Conservation (phyloP, 2,113 vertebrate genomes). For the Lagopus muta region DNA sequence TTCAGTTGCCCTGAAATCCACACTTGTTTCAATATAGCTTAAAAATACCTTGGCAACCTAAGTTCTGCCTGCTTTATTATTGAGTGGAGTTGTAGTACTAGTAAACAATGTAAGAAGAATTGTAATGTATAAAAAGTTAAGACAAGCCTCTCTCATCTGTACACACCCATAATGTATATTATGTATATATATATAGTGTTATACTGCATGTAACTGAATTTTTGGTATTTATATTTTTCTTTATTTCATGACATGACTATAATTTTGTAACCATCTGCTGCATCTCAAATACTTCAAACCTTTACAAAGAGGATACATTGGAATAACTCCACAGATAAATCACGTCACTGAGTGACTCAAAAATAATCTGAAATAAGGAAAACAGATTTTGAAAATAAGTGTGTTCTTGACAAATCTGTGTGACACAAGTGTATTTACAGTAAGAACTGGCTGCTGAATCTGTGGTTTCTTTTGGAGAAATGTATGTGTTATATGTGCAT, state of each 20-base stretch:
- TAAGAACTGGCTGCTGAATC: not conserved
- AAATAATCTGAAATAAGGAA: not conserved
- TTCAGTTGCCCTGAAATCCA: not conserved
- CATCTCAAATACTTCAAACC: not conserved
- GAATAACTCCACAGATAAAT: not conserved
- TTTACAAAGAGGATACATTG: not conserved
- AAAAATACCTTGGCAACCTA: not conserved
- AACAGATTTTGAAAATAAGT: not conserved
- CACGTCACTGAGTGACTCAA: not conserved
- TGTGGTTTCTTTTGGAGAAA: not conserved
- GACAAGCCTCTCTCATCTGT: not conserved
- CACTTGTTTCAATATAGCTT: not conserved
- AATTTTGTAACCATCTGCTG: not conserved
- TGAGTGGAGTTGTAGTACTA: not conserved
- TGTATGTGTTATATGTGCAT: not conserved
- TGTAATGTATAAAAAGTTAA: not conserved
- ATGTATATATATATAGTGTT: not conserved
- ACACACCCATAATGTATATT: not conserved
- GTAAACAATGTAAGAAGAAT: not conserved
- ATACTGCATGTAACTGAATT: not conserved
- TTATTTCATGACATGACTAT: not conserved
- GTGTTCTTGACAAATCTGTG: not conserved
- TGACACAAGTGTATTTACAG: not conserved
- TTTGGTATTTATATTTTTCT: not conserved
- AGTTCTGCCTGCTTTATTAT: not conserved